Percentiles rank a stretch among this genome's conserved stretches.
These are phyloP conservation scores for Cheilosia vernalis DNA, from an alignment of 2,888 invertebrate species.

Conservation along the genomic window DNA sequence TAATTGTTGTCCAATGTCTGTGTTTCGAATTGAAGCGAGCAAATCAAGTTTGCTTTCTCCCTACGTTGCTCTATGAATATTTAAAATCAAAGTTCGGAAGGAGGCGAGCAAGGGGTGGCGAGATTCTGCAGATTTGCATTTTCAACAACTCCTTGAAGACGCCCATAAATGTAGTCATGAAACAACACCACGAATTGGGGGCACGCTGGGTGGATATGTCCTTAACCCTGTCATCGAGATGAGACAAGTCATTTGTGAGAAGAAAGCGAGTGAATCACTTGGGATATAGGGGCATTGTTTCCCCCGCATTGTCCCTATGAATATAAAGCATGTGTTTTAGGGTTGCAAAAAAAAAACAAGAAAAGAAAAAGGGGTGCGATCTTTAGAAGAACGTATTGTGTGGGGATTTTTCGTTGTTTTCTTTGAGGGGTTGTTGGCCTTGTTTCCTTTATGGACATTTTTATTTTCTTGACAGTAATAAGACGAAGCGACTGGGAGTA, in stretches of 20 bases:
- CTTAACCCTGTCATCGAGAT: slow-evolving; percentile 73
- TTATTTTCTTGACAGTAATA: too few species aligned
- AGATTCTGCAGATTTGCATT: slow-evolving; percentile 68
- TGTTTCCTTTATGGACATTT: slow-evolving; percentile 17
- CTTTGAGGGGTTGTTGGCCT: slow-evolving; percentile 42
- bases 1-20: slow-evolving; percentile 25
- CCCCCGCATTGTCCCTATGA: slow-evolving; percentile 56
- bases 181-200: slow-evolving; percentile 56
- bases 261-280: slow-evolving; percentile 24
- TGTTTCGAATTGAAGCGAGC: not conserved
- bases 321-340: slow-evolving; percentile 60
- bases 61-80: slow-evolving; percentile 42
- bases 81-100: slow-evolving; percentile 7
- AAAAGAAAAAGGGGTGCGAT: slow-evolving; percentile 38
- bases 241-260: slow-evolving; percentile 56
- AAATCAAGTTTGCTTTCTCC: not conserved
- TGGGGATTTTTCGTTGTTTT: not conserved
- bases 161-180: slow-evolving; percentile 67
- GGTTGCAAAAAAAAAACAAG: slow-evolving; percentile 10
- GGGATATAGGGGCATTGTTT: slow-evolving; percentile 22
- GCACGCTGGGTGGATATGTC: slow-evolving; percentile 49
- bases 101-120: slow-evolving; percentile 31
- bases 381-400: not conserved
- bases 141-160: slow-evolving; percentile 73
- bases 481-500: too few species aligned